Conservation (phyloP, 2,888 invertebrate species). For the Cephus pulcher region DNA sequence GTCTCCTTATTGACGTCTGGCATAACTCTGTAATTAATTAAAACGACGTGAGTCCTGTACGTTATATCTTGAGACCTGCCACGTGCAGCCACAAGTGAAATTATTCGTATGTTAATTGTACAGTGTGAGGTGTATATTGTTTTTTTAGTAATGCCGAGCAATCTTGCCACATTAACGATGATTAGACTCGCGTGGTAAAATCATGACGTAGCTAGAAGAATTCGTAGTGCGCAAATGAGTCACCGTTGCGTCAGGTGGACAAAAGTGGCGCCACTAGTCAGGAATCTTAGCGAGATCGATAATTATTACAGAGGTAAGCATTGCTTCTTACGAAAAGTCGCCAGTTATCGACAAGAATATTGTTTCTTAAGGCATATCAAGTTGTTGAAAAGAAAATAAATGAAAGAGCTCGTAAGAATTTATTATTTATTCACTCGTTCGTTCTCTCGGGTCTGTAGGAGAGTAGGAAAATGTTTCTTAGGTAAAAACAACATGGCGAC, state of each 20-base stretch:
- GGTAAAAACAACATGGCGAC: not conserved
- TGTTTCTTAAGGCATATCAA: constrained; percentile 1
- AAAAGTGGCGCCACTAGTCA: not conserved
- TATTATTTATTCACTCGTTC: not conserved
- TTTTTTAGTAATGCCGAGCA: constrained; percentile 39
- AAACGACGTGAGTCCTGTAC: not conserved
- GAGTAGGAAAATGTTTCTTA: not conserved
- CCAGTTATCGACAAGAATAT: not conserved
- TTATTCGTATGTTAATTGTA: constrained; percentile 54
- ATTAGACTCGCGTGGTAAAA: not conserved
- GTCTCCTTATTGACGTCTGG: not conserved
- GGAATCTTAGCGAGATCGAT: not conserved
- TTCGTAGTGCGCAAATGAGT: not conserved
- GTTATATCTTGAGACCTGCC: constrained; percentile 1
- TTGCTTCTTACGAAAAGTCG: not conserved
- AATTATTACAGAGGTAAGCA: not conserved
- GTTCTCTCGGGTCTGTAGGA: not conserved
- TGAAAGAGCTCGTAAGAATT: not conserved
- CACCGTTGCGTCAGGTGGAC: not conserved
- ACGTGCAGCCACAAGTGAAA: constrained; percentile 44
- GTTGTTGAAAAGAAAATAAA: not conserved
- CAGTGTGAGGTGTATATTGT: constrained; percentile 43
- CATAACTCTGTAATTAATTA: not conserved
- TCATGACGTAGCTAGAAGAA: not conserved
- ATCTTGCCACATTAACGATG: constrained; percentile 10